Base-by-base conservation (phyloP, 2,888 invertebrate genomes). In the Dyspetes luteomarginatus region DNA sequence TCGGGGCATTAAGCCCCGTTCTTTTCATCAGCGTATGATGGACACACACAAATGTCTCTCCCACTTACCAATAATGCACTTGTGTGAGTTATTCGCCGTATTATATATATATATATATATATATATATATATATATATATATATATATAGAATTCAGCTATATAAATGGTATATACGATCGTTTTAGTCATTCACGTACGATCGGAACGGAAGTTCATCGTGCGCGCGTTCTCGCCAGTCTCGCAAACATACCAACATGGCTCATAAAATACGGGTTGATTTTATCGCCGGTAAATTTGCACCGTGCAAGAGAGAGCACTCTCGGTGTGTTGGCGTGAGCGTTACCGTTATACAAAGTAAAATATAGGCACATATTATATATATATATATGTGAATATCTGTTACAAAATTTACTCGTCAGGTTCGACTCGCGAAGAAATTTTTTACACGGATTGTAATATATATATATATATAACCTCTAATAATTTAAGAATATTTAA, bases 201-300 rank as follows among this genome's bases (percentile, higher is more conserved):
- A 74, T 65, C 73, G 52, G 41, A 78, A 81, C 81, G 81, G 81
- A 78, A 81, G 81, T 77, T 81, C 77, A 78, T 77, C 67, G 58
- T 56, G 52, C 80, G 81, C 60, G 68, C 77, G 77, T 74, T 81
- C 73, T 43, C 65, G 74, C 77, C 69, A 69, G 81, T 74, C 77
- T 82, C 73, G 78, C 82, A 83, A 81, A 81, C 81, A 83, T 81
- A 88, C 84, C 85, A 85, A 87, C 84, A 84, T 82, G 83, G 85
- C 86, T 82, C 87, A 86, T 89, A 89, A 89, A 89, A 87, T 87
- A 84, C 87, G 86, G 85, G 85, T 86, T 88, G 88, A 88, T 89
- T 90, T 90, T 90, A 89, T 90, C 85, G 86, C 87, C 87, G 88
- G 87, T 89, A 90, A 90, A 89, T 90, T 89, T 88, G 82, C 87